Evolutionary conservation across 2,113 vertebrate species (phyloP), one percentile per base, ranked within the genome.

Genomic region (Rhinogobius similis): DNA sequence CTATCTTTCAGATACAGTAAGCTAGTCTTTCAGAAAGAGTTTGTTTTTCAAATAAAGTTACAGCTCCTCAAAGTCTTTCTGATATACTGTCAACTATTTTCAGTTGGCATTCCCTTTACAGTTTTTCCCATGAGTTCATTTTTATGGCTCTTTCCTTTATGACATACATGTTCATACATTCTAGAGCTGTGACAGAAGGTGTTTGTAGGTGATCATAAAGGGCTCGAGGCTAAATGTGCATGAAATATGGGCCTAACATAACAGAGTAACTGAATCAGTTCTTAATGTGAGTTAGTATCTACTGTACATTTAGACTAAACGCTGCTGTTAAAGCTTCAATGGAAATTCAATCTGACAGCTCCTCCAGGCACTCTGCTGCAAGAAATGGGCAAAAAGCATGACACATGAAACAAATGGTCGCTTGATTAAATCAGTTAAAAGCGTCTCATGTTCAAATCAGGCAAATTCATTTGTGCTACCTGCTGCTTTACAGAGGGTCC

Each of bases 351-450:
- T 67, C 74, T 79, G 84, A 86, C 79, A 86, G 77, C 69, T 76
- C 62, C 72, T 73, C 41, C 76, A 78, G 82, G 76, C 70, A 79
- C 32, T 76, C 74, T 27, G 36, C 63, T 77, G 63, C 78, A 79
- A 62, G 53, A 77, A 76, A 80, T 71, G 66, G 21, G 76, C 67
- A 52, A 67, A 79, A 75, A 58, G 62, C 8, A 71, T 36, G 56
- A 83, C 74, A 81, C 20, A 72, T 77, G 48, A 82, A 81, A 78
- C 78, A 86, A 88, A 89, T 73, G 72, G 52, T 36, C 64, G 69
- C 65, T 78, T 84, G 80, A 85, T 89, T 88, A 67, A 89, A 84
- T 84, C 72, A 76, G 53, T 78, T 77, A 82, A 81, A 86, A 83
- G 68, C 76, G 63, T 76, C 24, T 44, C 0, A 50, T 78, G 72